Evolutionary conservation across 2,888 invertebrate genomes (phyloP), one percentile per base, ranked within the genome.

Genomic region (Pyrrhia umbra): DNA sequence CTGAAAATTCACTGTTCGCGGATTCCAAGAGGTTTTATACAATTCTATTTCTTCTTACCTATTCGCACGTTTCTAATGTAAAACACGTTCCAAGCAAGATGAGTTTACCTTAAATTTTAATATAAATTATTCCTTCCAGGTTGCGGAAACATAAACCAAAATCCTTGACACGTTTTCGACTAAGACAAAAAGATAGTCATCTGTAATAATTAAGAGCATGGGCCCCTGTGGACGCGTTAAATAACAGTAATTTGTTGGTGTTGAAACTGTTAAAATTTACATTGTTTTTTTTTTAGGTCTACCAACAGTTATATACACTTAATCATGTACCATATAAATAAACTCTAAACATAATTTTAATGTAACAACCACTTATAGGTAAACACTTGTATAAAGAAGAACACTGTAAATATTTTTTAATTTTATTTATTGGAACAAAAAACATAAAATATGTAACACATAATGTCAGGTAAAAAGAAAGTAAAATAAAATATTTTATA

Each of bases 191-290:
- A 71, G 27, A 42, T 66, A 0, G 15, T 49, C 58, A 59, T 64
- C 39, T 27, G 37, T 43, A 20, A 47, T 55, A 52, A 70, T 64
- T 70, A 59, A 55, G 59, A 27, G 37, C 23, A 15, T 21, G 13
- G n/a, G 21, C 45, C 54, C 45, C 56, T 23, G 40, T 8, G 16
- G 57, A 18, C 30, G 39, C 72, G 42, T 71, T 58, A n/a, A 55
- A 27, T 30, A 66, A 50, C n/a, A 21, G 20, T 37, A 40, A 37
- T 30, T 25, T 3, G 15, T n/a, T 21, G 21, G 30, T 42, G 25
- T 42, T 46, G 40, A 57, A 60, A 57, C 57, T 58, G 39, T 58
- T 46, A 20, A 47, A 49, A 43, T 13, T 54, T 18, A 16, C 34
- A 37, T 60, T 59, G 64, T 63, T 46, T 15, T n/a, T n/a, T n/a